Percentiles rank a stretch among this genome's conserved stretches.
Conservation (phyloP, 2,888 invertebrate genomes). For the Tenthredo livida region DNA sequence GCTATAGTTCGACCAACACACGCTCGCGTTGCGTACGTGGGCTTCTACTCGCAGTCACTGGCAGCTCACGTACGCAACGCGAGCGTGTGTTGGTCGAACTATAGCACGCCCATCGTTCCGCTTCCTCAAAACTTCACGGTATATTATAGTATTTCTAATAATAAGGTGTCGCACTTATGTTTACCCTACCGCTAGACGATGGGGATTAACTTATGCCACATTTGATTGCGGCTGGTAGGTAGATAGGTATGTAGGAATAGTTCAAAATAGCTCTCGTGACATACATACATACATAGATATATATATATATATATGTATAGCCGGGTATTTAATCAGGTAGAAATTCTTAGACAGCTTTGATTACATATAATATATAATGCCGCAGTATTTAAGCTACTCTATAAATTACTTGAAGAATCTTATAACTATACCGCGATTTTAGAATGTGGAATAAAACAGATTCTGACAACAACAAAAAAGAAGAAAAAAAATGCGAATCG, state of each 20-base stretch:
- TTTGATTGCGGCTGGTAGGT: not conserved
- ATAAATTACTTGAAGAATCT: not conserved
- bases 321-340: not conserved
- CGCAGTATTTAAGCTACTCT: not conserved
- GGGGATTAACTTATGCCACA: not conserved
- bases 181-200: not conserved
- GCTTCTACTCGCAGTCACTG: no score
- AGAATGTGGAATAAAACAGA: not conserved
- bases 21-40: no score
- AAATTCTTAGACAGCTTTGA: not conserved
- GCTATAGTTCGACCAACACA: no score
- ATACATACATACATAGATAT: not conserved
- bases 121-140: no score
- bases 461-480: not conserved
- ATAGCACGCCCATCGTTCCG: no score
- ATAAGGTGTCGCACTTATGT: not conserved
- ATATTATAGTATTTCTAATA: no score
- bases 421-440: not conserved
- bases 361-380: not conserved
- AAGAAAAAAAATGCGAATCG: not conserved
- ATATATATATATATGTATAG: not conserved
- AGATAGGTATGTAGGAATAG: not conserved
- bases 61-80: no score
- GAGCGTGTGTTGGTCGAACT: no score
- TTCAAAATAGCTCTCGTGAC: not conserved